A percentile compares a stretch with the other conserved stretches of the same genome.
Conservation (phyloP, 1,140 invertebrate genomes). For the Drosophila parvula region DNA sequence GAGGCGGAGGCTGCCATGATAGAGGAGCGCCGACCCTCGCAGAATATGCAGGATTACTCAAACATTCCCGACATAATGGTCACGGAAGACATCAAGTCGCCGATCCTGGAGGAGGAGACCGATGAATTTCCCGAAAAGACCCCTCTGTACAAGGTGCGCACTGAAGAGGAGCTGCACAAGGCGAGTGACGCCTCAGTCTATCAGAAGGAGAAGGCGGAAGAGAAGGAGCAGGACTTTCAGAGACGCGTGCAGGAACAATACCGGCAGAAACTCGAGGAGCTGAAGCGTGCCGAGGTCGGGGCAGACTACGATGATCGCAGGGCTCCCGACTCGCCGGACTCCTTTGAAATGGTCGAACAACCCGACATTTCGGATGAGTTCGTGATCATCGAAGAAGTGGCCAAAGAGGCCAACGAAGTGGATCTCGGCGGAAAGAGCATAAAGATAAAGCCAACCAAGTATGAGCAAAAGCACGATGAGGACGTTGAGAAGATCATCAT, state of each 20-base stretch:
- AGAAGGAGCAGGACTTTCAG: conserved; percentile 81
- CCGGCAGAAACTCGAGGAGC: conserved; percentile 82
- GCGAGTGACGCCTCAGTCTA: conserved; percentile 61
- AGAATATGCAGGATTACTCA: conserved; percentile 84
- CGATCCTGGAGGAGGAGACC: conserved; percentile 66
- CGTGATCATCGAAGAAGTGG: conserved; percentile 93
- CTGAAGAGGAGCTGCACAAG: conserved; percentile 76
- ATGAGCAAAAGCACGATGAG: conserved; percentile 87
- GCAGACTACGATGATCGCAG: conserved; percentile 85
- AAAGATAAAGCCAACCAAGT: conserved; percentile 86
- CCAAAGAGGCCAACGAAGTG: conserved; percentile 91
- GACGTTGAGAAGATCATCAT: conserved; percentile 90
- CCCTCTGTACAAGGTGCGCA: conserved; percentile 77
- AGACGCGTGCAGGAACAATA: conserved; percentile 81
- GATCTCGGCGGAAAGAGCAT: conserved; percentile 92
- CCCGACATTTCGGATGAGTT: conserved; percentile 94
- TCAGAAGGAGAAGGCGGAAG: conserved; percentile 64
- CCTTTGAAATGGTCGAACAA: conserved; percentile 94
- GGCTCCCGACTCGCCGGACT: conserved; percentile 92
- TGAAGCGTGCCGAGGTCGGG: conserved; percentile 76
- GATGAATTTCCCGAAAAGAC: conserved; percentile 74
- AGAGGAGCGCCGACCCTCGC: conserved; percentile 78
- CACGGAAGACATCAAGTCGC: conserved; percentile 86
- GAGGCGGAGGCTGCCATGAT: conserved; percentile 84
- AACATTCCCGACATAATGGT: conserved; percentile 89